These are phyloP conservation scores for Caenorhabditis japonica DNA, from an alignment of 2,888 invertebrate genomes.

Conservation along the genomic window DNA sequence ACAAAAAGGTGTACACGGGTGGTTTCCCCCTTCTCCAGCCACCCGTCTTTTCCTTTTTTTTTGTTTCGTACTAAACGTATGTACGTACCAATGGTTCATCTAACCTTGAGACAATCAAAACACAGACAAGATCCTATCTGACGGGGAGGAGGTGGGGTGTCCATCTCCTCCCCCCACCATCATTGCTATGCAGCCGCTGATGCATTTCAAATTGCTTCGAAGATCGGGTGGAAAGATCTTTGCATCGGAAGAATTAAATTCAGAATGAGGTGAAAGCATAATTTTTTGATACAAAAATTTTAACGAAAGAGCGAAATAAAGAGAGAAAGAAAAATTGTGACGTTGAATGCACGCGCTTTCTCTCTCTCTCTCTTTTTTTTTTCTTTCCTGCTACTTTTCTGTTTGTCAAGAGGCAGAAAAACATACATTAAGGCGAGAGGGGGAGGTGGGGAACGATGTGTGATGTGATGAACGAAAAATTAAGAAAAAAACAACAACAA, in stretches of 20 bases:
- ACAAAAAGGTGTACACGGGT: too few relatives aligned
- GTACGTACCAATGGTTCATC: too few relatives aligned
- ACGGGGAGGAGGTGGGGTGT: conserved; percentile 10
- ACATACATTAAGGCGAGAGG: conserved; percentile 23
- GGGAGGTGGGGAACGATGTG: conserved; percentile 2
- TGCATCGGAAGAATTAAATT: conserved; percentile 4
- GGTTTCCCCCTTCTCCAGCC: too few relatives aligned
- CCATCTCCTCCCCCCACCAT: conserved; percentile 1
- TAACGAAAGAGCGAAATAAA: conserved; percentile 10
- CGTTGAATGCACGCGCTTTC: conserved; percentile 41
- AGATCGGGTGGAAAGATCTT: conserved; percentile 22
- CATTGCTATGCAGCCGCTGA: background rate
- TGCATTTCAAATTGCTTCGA: conserved; percentile 39
- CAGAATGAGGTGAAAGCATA: background rate
- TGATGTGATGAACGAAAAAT: conserved; percentile 18
- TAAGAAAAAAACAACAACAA: conserved; percentile 16
- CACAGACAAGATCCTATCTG: conserved; percentile 32
- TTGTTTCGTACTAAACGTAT: too few relatives aligned
- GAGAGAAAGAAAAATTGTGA: conserved; percentile 29
- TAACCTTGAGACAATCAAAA: conserved; percentile 30
- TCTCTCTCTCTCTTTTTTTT: conserved; percentile 14
- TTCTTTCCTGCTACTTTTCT: too few relatives aligned
- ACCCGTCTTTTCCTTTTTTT: too few relatives aligned
- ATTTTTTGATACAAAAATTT: conserved; percentile 2
- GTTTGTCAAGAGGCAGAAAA: too few relatives aligned